phyloP scores from a whole-genome alignment of 1,140 invertebrate genomes.

The Himalopsyche phryganea region DNA sequence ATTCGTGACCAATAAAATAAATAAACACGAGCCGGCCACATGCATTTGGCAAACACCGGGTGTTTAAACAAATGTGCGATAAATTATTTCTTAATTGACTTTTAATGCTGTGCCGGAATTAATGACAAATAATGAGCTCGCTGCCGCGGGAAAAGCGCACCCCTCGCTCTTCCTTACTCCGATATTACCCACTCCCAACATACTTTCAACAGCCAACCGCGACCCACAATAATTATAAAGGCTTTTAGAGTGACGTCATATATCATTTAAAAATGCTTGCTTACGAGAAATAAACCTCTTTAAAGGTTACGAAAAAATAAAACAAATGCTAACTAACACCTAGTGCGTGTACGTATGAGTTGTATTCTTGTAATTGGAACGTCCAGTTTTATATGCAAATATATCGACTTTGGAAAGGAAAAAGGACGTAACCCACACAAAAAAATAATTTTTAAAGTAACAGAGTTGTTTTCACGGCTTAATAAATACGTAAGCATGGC shows the following conservation, averaged over 20 bases:
- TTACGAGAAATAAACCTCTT: neutral
- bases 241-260: neutral
- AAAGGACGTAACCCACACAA: no score
- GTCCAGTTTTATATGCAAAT: no score
- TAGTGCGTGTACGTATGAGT: no score
- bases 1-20: neutral
- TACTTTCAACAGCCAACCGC: no score
- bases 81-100: constrained; percentile 32
- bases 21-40: neutral
- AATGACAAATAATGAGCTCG: constrained; percentile 28
- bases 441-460: no score
- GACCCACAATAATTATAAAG: neutral
- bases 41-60: constrained; percentile 7
- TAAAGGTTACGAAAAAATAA: no score
- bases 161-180: neutral
- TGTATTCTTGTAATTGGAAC: no score
- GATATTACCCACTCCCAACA: neutral
- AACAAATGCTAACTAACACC: no score
- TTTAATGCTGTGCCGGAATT: constrained; percentile 27
- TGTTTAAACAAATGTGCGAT: constrained; percentile 6
- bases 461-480: no score
- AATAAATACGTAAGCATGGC: no score
- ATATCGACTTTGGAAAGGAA: no score
- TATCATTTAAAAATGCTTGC: neutral
- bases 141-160: neutral